Conservation (phyloP, 2,797 vertebrate species). For the Fratercula arctica region DNA sequence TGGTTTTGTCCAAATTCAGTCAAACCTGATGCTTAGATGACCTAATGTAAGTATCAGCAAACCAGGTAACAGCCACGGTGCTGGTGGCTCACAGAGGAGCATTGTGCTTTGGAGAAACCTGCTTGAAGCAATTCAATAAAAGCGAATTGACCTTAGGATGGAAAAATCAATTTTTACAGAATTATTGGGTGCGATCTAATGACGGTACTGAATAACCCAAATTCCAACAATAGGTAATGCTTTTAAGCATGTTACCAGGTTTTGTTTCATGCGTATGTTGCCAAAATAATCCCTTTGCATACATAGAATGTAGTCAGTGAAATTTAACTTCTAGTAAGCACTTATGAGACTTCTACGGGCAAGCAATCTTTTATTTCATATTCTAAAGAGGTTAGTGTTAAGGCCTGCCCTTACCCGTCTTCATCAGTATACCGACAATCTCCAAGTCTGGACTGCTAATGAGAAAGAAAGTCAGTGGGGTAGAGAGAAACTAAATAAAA, state of each 20-base stretch:
- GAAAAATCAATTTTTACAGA: constrained; percentile 40
- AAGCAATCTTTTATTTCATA: neutral
- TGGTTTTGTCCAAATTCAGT: neutral
- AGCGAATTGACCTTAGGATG: constrained; percentile 3
- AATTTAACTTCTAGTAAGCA: neutral
- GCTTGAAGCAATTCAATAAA: constrained; percentile 26
- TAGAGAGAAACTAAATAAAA: constrained; percentile 32
- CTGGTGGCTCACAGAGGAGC: constrained; percentile 39
- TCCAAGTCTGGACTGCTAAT: neutral
- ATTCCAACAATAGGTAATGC: constrained; percentile 50
- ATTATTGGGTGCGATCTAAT: constrained; percentile 50
- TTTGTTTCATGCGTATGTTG: constrained; percentile 3
- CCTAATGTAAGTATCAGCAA: neutral
- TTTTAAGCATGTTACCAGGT: constrained; percentile 37
- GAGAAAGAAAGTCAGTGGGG: constrained; percentile 17
- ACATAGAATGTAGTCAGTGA: constrained; percentile 16
- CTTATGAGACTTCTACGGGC: neutral
- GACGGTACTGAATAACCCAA: neutral
- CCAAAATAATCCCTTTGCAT: neutral
- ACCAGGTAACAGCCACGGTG: neutral
- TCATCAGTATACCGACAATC: constrained; percentile 2
- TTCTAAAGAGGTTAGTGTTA: neutral
- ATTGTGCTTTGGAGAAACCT: constrained; percentile 33
- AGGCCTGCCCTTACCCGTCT: neutral
- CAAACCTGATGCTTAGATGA: neutral